Evolutionary conservation across 2,113 vertebrate genomes (phyloP).

Genomic region (Coryphaenoides rupestris): DNA sequence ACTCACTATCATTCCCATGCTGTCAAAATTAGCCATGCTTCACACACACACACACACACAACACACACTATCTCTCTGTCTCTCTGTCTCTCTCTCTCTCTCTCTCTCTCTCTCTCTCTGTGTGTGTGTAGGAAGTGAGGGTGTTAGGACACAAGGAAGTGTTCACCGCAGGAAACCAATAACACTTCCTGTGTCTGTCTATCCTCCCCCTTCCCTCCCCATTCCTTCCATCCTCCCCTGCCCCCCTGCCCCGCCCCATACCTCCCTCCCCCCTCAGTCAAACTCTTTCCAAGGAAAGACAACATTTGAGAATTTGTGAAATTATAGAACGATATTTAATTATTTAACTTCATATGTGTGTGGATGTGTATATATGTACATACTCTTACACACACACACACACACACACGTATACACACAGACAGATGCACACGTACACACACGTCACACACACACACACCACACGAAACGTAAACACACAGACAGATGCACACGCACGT

Average conservation of each 20-base stretch:
- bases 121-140: slow-evolving; percentile 59
- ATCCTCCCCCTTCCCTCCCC: slow-evolving; percentile 41
- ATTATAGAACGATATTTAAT: no score
- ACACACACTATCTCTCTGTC: no score
- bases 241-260: no score
- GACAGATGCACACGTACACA: neutral
- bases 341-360: no score
- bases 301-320: no score
- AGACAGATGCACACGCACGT: neutral
- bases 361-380: no score
- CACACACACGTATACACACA: no score
- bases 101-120: slow-evolving; percentile 31
- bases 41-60: neutral
- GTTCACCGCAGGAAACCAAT: slow-evolving; percentile 50
- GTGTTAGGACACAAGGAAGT: slow-evolving; percentile 62
- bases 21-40: slow-evolving; percentile 66
- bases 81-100: no score
- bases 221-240: neutral
- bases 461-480: neutral
- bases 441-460: neutral
- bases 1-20: slow-evolving; percentile 60
- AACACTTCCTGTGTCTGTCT: slow-evolving; percentile 15
- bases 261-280: neutral
- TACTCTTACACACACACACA: no score
- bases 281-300: neutral